Conservation (phyloP, 2,888 invertebrate species). For the Pachydiplax longipennis region DNA sequence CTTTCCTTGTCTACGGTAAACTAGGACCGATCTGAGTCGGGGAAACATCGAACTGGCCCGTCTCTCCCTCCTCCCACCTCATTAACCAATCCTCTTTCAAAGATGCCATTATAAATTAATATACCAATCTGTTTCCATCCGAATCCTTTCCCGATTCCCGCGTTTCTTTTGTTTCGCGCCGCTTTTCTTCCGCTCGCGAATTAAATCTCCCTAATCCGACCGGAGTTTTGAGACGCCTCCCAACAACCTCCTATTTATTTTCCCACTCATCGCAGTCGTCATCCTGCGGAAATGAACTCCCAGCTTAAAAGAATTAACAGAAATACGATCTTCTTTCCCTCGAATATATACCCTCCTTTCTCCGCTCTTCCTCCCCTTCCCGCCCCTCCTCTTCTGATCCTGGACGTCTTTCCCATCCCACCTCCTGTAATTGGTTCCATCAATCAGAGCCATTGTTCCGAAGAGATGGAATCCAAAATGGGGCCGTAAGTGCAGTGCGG, state of each 20-base stretch:
- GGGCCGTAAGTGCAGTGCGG: constrained; percentile 13
- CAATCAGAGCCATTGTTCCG: constrained; percentile 43
- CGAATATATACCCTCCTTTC: not conserved
- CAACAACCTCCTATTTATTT: not conserved
- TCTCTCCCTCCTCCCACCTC: not conserved
- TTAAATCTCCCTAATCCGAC: not conserved
- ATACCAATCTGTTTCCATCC: not conserved
- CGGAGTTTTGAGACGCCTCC: not conserved
- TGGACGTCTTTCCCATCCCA: not conserved
- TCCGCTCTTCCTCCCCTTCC: not conserved
- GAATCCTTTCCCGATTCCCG: not conserved
- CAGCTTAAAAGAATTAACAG: not conserved
- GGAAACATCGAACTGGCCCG: too few species aligned
- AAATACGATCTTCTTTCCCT: not conserved
- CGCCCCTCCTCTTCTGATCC: not conserved
- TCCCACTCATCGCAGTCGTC: not conserved
- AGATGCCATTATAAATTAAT: not conserved
- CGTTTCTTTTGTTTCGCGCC: not conserved
- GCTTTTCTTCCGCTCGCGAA: not conserved
- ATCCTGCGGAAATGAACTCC: not conserved
- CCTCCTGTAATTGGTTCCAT: constrained; percentile 44
- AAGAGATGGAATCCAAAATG: constrained; percentile 44
- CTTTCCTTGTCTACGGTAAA: too few species aligned
- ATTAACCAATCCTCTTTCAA: not conserved
- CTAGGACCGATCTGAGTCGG: too few species aligned